Conservation (phyloP, 2,888 invertebrate genomes). For the Melinopterus prodromus region DNA sequence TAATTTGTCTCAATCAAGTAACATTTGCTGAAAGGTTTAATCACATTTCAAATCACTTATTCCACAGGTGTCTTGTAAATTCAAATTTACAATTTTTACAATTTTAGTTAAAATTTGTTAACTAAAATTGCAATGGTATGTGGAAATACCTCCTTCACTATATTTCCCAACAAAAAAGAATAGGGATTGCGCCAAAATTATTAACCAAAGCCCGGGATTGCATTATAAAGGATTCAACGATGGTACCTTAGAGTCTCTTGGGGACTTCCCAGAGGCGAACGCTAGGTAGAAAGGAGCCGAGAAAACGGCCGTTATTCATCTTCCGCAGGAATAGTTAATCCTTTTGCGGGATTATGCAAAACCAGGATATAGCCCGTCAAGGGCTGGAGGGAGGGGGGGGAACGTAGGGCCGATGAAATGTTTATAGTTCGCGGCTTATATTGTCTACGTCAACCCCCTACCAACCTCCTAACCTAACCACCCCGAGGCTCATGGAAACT, state of each 20-base stretch:
- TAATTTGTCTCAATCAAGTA: too few relatives aligned
- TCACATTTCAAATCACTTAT: too few relatives aligned
- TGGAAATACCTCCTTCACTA: too few relatives aligned
- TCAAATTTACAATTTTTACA: too few relatives aligned
- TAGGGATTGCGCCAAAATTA: too few relatives aligned
- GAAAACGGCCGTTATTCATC: constrained; percentile 25
- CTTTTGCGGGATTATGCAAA: constrained; percentile 25
- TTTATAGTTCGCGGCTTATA: constrained; percentile 26
- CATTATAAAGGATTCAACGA: too few relatives aligned
- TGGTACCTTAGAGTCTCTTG: neutral
- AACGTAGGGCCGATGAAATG: constrained; percentile 16
- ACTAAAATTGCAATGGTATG: too few relatives aligned
- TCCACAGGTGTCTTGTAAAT: too few relatives aligned
- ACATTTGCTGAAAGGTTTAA: too few relatives aligned
- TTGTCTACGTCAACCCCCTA: constrained; percentile 13
- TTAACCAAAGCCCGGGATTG: too few relatives aligned
- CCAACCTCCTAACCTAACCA: neutral
- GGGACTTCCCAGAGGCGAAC: neutral
- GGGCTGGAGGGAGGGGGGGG: neutral
- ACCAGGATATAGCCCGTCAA: constrained; percentile 10
- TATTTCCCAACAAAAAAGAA: too few relatives aligned
- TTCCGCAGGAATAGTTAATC: constrained; percentile 21
- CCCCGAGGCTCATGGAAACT: constrained; percentile 18
- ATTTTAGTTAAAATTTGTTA: too few relatives aligned
- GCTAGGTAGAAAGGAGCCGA: constrained; percentile 7